phyloP scores from a whole-genome alignment of 2,797 vertebrate genomes.

The Zalophus californianus region DNA sequence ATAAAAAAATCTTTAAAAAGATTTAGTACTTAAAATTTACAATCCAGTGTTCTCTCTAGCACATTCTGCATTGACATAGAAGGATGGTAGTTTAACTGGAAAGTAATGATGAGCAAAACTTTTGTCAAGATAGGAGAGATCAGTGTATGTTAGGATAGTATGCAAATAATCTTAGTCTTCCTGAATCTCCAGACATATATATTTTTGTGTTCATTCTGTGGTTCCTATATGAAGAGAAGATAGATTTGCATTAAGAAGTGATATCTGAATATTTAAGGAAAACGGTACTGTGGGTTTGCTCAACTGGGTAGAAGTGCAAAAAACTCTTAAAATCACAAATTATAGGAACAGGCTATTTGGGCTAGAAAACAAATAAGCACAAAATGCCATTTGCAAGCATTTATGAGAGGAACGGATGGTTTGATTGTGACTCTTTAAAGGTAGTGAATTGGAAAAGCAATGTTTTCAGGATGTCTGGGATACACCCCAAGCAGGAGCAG shows the following conservation, averaged over 20 bases:
- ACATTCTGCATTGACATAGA: not conserved
- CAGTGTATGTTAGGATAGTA: not conserved
- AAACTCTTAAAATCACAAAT: not conserved
- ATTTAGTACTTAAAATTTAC: not conserved
- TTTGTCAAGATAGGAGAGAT: not conserved
- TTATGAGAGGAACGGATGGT: not conserved
- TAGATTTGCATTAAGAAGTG: constrained; percentile 6
- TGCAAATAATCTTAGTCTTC: not conserved
- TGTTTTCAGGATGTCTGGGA: not conserved
- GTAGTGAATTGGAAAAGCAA: not conserved
- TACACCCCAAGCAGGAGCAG: not conserved
- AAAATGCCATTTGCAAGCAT: not conserved
- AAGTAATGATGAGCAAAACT: not conserved
- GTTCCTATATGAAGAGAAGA: constrained; percentile 3
- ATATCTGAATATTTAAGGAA: constrained; percentile 3
- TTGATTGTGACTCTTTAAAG: constrained; percentile 13
- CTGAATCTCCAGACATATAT: not conserved
- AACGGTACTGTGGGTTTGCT: not conserved
- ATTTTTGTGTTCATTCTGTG: not conserved
- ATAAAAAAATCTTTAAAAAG: not conserved
- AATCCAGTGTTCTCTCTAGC: not conserved
- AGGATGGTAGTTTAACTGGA: not conserved
- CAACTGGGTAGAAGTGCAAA: not conserved
- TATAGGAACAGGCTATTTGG: not conserved
- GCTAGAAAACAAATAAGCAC: not conserved